phyloP scores from a whole-genome alignment of 1,140 invertebrate species.

The Cherax quadricarinatus region DNA sequence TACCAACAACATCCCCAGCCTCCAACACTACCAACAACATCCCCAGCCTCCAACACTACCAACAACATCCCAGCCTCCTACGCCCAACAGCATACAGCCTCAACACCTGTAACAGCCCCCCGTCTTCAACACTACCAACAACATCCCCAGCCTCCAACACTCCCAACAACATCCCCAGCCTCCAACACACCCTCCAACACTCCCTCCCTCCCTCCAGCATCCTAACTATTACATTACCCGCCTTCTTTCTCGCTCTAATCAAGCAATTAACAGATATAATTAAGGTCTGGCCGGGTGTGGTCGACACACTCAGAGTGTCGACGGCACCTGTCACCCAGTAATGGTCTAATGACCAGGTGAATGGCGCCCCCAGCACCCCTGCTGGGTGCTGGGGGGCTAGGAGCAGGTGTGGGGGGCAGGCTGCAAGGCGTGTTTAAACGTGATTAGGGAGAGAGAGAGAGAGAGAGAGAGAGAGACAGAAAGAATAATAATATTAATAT shows the following conservation, averaged over 20 bases:
- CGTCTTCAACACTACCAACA: background rate
- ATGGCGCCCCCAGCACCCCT: constrained; percentile 45
- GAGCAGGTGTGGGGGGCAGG: background rate
- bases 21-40: background rate
- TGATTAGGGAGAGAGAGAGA: background rate
- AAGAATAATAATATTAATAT: too few relatives aligned
- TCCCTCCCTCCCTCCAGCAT: background rate
- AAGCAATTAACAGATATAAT: constrained; percentile 68
- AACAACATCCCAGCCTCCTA: background rate
- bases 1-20: background rate
- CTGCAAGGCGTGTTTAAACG: background rate
- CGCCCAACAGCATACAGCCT: too few relatives aligned
- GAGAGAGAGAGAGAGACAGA: background rate
- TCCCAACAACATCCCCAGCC: background rate
- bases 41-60: background rate
- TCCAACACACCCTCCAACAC: constrained; percentile 12
- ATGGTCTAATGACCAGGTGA: constrained; percentile 68
- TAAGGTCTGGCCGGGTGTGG: constrained; percentile 21
- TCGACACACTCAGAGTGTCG: background rate
- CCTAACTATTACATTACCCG: constrained; percentile 56
- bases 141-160: background rate
- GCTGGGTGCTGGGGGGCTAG: constrained; percentile 16
- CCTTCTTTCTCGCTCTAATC: constrained; percentile 63
- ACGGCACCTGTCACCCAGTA: constrained; percentile 54
- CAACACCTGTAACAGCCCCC: too few relatives aligned